Conservation (phyloP, 2,888 invertebrate genomes). For the Omphaloscelis lunosa region DNA sequence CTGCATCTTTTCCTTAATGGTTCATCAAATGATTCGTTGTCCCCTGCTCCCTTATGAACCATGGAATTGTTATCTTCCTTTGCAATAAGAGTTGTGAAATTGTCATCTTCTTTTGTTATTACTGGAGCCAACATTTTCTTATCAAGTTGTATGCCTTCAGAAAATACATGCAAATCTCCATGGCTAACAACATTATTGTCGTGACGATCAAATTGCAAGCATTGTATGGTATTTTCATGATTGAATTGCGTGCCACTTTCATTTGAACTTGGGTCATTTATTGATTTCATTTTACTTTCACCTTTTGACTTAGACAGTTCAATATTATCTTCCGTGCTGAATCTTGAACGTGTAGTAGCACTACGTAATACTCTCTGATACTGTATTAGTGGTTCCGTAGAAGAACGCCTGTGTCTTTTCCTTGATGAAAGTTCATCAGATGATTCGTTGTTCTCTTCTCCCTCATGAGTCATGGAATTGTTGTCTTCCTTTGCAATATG, state of each 20-base stretch:
- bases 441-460: conserved; percentile 8
- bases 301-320: conserved; percentile 8
- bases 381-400: conserved; percentile 58
- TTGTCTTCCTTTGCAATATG: conserved; percentile 12
- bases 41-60: neutral
- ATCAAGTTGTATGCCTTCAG: conserved; percentile 36
- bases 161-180: conserved; percentile 73
- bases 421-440: conserved; percentile 35
- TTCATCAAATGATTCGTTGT: conserved; percentile 17
- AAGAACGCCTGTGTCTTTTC: conserved; percentile 68
- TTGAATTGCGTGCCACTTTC: conserved; percentile 1
- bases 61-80: conserved; percentile 14
- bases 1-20: conserved; percentile 66
- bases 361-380: conserved; percentile 75
- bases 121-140: conserved; percentile 15
- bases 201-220: conserved; percentile 1
- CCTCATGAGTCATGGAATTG: neutral
- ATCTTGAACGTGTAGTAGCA: conserved; percentile 50
- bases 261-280: neutral
- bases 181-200: conserved; percentile 61
- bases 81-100: neutral
- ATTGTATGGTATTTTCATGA: conserved; percentile 2
- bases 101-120: conserved; percentile 12
- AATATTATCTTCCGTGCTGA: conserved; percentile 41
- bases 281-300: conserved; percentile 17